Conservation (phyloP, 2,888 invertebrate genomes). For the Torymus auratus region DNA sequence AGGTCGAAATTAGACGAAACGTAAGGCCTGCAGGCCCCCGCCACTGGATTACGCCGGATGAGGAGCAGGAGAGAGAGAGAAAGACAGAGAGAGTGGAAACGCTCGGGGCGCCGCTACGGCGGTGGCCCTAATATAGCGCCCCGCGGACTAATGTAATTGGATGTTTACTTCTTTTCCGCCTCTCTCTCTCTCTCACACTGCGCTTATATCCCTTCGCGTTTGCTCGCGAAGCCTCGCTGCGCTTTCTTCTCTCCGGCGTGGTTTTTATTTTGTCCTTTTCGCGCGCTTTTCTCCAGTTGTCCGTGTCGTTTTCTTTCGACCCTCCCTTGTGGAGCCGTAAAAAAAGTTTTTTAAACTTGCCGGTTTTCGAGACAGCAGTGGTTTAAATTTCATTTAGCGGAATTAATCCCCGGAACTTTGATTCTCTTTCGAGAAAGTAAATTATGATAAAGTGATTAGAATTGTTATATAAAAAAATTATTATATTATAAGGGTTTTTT, state of each 20-base stretch:
- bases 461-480: no score
- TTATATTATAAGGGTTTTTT: no score
- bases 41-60: constrained; percentile 23
- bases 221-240: not conserved
- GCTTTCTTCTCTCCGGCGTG: not conserved
- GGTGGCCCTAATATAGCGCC: constrained; percentile 6
- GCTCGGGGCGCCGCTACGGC: constrained; percentile 29
- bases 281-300: no score
- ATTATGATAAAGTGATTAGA: no score
- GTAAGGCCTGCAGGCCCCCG: constrained; percentile 42
- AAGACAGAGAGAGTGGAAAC: constrained; percentile 9
- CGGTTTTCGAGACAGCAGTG: no score
- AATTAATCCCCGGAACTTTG: no score
- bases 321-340: no score
- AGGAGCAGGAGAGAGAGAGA: not conserved
- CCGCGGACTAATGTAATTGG: constrained; percentile 58
- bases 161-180: constrained; percentile 54
- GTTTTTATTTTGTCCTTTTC: not conserved
- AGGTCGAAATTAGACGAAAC: constrained; percentile 55
- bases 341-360: no score
- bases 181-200: constrained; percentile 4
- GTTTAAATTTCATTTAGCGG: no score
- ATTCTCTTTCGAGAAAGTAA: no score
- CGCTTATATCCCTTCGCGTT: not conserved
- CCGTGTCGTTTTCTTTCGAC: no score